These are phyloP conservation scores for Andrena dorsata DNA, from an alignment of 2,888 invertebrate genomes.

Conservation along the genomic window DNA sequence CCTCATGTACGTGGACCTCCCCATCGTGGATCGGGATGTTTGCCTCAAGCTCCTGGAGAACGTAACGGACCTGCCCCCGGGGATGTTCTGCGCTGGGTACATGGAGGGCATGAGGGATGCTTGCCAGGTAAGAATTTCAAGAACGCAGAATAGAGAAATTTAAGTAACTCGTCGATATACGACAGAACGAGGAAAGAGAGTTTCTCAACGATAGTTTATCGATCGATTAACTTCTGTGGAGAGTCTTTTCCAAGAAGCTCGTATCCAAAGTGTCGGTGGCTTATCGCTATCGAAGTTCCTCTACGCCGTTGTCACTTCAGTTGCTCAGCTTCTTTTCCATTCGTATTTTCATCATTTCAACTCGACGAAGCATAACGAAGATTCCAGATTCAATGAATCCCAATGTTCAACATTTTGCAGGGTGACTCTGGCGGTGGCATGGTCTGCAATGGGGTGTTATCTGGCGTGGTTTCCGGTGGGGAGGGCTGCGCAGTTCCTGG, in stretches of 20 bases:
- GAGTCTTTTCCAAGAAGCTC: too few relatives aligned
- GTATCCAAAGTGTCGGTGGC: too few relatives aligned
- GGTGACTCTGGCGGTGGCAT: conserved; percentile 83
- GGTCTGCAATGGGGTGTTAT: conserved; percentile 74
- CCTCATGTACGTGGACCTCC: conserved; percentile 78
- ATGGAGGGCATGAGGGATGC: conserved; percentile 77
- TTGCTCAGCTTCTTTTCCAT: too few relatives aligned
- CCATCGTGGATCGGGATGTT: conserved; percentile 59
- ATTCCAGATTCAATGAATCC: too few relatives aligned
- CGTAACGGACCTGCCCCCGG: conserved; percentile 64
- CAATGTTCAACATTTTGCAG: conserved; percentile 60
- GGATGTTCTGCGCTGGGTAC: conserved; percentile 80
- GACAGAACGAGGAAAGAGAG: neutral
- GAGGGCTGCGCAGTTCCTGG: conserved; percentile 77
- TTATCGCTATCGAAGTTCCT: too few relatives aligned
- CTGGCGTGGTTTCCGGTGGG: conserved; percentile 81
- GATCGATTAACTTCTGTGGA: neutral
- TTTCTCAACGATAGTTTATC: neutral
- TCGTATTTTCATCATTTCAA: too few relatives aligned
- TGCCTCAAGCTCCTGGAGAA: conserved; percentile 72
- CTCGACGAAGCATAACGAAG: too few relatives aligned
- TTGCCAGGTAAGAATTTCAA: conserved; percentile 74
- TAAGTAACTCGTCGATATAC: neutral
- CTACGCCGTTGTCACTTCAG: too few relatives aligned
- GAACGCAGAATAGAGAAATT: neutral